Base-by-base conservation (phyloP, 1,140 invertebrate species). In the Stratiolaelaps scimitus region DNA sequence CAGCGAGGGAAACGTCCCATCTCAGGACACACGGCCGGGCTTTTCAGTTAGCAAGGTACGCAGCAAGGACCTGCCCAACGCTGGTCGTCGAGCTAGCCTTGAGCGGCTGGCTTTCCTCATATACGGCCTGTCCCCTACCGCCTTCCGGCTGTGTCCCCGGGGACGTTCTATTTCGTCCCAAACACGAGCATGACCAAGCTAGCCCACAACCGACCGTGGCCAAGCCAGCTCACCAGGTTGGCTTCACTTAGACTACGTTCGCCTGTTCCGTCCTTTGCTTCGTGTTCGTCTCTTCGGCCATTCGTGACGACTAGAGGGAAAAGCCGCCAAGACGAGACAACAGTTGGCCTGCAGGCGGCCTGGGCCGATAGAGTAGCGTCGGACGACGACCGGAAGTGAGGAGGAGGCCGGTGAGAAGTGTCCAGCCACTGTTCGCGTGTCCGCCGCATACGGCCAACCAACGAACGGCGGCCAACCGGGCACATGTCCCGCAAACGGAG, bases 81-180 rank as follows among this genome's bases (percentile, higher is more conserved):
- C 10, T 40, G 34, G 34, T 10, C 34, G 34, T 40, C 34, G 34
- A 10, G 4, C 34, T 40, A 10, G 34, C 34, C 10, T 40, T 10
- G 10, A 40, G 34, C 34, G 34, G 5, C 34, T 40, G 5, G 34
- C 34, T 40, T 40, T 40, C 10, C 34, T 40, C 34, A 6, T 40
- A 4, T 40, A 40, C 34, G 34, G 34, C 34, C 34, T 10, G 34
- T 10, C 10, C 10, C 10, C 34, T 40, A 10, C 34, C 34, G 4
- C 10, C 34, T 4, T 40, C 10, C 34, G 10, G 34, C 10, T 40
- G 34, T 23, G 26, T 60, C 53, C 53, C 53, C 34, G 26, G 53
- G 53, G 53, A 60, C 53, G 15, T 26, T 26, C 53, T 60, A 60
- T 60, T 60, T 60, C 53, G 53, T 60, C 53, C 53, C 53, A 60